Percentiles rank a stretch among this genome's conserved stretches.
Conservation (phyloP, 2,113 vertebrate species). For the Anas platyrhynchos region DNA sequence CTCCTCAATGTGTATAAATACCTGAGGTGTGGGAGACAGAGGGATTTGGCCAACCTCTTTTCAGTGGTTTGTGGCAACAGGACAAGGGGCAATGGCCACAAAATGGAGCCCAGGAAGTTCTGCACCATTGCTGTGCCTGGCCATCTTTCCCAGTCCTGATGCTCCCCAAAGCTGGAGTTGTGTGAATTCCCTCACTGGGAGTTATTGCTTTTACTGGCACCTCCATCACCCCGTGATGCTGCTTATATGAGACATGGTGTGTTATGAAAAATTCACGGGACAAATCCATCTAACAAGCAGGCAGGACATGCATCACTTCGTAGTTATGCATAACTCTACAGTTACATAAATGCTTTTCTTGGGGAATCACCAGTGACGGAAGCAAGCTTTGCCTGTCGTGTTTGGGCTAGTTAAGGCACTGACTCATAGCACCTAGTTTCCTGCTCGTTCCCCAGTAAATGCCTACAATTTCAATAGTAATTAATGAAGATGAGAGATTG, state of each 20-base stretch:
- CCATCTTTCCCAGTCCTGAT: neutral
- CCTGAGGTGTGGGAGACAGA: too few relatives aligned
- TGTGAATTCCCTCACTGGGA: neutral
- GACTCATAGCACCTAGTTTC: slow-evolving; percentile 59
- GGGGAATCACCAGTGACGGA: slow-evolving; percentile 48
- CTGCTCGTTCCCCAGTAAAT: slow-evolving; percentile 23
- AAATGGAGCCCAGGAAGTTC: too few relatives aligned
- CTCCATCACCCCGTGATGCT: neutral
- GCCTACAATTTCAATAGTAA: slow-evolving; percentile 10
- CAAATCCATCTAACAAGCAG: neutral
- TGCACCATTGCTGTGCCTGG: neutral
- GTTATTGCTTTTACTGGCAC: neutral
- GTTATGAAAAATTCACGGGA: neutral
- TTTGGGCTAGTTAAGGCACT: slow-evolving; percentile 45
- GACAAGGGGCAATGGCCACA: too few relatives aligned
- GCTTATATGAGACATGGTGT: neutral
- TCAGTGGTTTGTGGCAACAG: too few relatives aligned
- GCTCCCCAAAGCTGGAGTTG: neutral
- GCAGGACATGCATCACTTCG: neutral
- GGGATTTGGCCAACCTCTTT: too few relatives aligned
- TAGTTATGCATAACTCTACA: slow-evolving; percentile 34
- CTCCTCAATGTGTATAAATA: too few relatives aligned
- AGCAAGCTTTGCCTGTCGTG: slow-evolving; percentile 9
- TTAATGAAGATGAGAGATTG: slow-evolving; percentile 42
- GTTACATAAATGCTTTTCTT: slow-evolving; percentile 57